A percentile compares a stretch with the other conserved stretches of the same genome.
Conservation (phyloP, 2,113 vertebrate genomes). For the Tinamus guttatus region DNA sequence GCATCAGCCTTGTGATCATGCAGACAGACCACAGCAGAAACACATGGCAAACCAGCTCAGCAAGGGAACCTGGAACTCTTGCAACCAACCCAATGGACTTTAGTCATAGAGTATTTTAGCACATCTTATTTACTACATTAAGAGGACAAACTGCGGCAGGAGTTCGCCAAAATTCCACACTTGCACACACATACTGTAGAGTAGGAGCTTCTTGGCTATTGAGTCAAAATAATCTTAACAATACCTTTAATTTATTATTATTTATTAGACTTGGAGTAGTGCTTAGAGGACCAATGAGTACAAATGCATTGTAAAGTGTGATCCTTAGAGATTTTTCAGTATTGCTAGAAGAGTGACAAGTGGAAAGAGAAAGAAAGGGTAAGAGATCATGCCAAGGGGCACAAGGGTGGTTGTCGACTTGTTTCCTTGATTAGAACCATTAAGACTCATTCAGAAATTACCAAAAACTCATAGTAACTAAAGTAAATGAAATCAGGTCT, state of each 20-base stretch:
- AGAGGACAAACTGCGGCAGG: neutral
- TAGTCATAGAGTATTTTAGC: neutral
- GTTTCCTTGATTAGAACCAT: neutral
- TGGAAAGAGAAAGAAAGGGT: neutral
- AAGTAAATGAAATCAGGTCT: neutral
- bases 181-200: neutral
- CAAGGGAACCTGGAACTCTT: neutral
- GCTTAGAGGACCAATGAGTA: neutral
- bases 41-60: neutral
- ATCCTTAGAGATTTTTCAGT: neutral
- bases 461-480: neutral
- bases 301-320: neutral
- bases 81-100: neutral
- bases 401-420: neutral
- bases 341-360: neutral
- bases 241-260: slow-evolving; percentile 64
- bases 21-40: neutral
- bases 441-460: neutral
- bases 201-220: neutral
- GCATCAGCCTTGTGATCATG: neutral
- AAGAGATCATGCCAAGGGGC: neutral
- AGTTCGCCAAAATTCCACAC: neutral
- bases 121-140: neutral
- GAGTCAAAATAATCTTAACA: neutral
- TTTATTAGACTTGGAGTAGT: slow-evolving; percentile 53